Evolutionary conservation across 2,113 vertebrate species (phyloP).

Genomic region (Cyanistes caeruleus): DNA sequence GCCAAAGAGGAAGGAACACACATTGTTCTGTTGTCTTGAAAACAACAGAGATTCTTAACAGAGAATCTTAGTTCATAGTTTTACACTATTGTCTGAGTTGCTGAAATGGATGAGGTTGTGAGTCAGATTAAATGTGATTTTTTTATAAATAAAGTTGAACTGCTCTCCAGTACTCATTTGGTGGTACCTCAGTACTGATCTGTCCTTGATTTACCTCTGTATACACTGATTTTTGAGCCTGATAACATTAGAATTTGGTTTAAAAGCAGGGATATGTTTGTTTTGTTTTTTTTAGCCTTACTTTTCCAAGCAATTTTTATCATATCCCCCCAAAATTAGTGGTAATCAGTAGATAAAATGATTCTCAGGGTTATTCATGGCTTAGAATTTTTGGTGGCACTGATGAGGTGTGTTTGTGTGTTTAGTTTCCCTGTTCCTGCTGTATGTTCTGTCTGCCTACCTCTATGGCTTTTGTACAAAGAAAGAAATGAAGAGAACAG

Average conservation of each 20-base stretch:
- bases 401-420: background rate
- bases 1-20: background rate
- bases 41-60: background rate
- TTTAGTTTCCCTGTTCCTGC: background rate
- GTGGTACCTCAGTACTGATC: background rate
- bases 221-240: background rate
- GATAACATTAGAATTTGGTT: background rate
- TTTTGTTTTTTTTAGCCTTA: background rate
- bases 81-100: background rate
- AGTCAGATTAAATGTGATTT: background rate
- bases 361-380: background rate
- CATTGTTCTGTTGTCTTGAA: background rate
- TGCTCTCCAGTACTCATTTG: background rate
- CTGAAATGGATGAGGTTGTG: background rate
- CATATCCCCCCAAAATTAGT: accelerated
- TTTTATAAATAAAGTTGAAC: background rate
- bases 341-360: background rate
- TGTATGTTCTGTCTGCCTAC: background rate
- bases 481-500: background rate
- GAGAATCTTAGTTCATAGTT: background rate
- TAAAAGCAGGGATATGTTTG: background rate
- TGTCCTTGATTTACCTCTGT: background rate
- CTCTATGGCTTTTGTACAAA: background rate
- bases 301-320: background rate
- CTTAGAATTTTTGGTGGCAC: background rate